These are phyloP conservation scores for Nothobranchius furzeri DNA, from an alignment of 2,113 vertebrate species.

Conservation along the genomic window DNA sequence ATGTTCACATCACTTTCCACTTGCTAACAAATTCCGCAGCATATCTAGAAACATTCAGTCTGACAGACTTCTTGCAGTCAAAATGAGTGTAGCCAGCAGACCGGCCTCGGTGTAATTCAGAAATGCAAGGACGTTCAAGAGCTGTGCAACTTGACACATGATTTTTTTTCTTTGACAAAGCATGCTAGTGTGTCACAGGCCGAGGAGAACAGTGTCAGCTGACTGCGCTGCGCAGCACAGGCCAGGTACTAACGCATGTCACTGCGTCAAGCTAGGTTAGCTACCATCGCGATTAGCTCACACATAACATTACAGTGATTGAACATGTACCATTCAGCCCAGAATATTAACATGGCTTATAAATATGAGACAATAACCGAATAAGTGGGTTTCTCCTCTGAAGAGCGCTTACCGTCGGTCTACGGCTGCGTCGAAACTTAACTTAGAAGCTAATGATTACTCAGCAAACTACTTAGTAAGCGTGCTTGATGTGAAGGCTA, in stretches of 20 bases:
- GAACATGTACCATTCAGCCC: conserved; percentile 3
- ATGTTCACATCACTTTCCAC: conserved; percentile 58
- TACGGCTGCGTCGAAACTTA: conserved; percentile 17
- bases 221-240: conserved; percentile 64
- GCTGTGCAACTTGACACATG: conserved; percentile 51
- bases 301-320: conserved; percentile 29
- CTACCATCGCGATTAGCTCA: conserved; percentile 56
- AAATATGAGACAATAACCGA: not conserved
- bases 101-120: conserved; percentile 22
- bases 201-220: conserved; percentile 58
- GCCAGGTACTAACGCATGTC: conserved; percentile 70
- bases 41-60: conserved; percentile 11
- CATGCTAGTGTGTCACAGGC: conserved; percentile 54
- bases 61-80: conserved; percentile 27
- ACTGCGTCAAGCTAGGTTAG: conserved; percentile 45
- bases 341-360: not conserved
- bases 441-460: conserved; percentile 69
- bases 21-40: conserved; percentile 35
- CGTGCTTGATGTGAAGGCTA: conserved; percentile 51
- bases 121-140: conserved; percentile 22
- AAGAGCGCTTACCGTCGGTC: accelerated
- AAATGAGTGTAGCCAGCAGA: not conserved
- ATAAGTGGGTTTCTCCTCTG: too few relatives aligned
- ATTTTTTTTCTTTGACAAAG: conserved; percentile 22
- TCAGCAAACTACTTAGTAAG: conserved; percentile 76